Evolutionary conservation across 64 coral and sea anemone genomes (phyloP).

Genomic region (Anthopleura sola): DNA sequence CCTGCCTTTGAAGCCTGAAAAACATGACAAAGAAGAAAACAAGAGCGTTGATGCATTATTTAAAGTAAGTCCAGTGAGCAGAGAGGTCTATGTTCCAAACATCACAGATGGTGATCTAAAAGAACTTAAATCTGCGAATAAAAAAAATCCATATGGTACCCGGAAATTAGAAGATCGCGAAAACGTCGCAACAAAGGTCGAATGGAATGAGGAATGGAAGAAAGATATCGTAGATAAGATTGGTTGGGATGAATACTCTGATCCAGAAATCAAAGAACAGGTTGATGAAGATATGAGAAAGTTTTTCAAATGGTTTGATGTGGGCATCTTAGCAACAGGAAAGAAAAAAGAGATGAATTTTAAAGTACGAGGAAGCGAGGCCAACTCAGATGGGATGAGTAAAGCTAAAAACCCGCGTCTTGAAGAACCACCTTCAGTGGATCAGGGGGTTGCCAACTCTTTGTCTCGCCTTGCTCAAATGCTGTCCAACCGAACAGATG

Average conservation of each 20-base stretch:
- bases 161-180: background rate
- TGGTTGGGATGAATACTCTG: conserved; percentile 24
- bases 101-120: background rate
- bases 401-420: no score
- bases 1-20: conserved; percentile 65
- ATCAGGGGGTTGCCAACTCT: background rate
- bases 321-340: background rate
- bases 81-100: conserved; percentile 33
- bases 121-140: background rate
- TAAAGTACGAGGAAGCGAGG: background rate
- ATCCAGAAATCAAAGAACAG: conserved; percentile 7
- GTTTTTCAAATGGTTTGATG: conserved; percentile 18
- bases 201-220: conserved; percentile 4
- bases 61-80: conserved; percentile 24
- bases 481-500: conserved; percentile 47
- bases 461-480: conserved; percentile 41
- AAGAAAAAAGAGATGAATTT: background rate
- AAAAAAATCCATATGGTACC: background rate
- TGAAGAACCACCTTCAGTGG: background rate
- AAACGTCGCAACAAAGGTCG: background rate
- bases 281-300: background rate
- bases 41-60: conserved; percentile 43
- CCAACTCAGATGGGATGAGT: background rate
- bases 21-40: background rate
- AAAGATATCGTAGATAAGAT: background rate